A percentile compares a stretch with the other conserved stretches of the same genome.
These are phyloP conservation scores for Symphodus melops DNA, from an alignment of 2,113 vertebrate genomes.

Conservation along the genomic window DNA sequence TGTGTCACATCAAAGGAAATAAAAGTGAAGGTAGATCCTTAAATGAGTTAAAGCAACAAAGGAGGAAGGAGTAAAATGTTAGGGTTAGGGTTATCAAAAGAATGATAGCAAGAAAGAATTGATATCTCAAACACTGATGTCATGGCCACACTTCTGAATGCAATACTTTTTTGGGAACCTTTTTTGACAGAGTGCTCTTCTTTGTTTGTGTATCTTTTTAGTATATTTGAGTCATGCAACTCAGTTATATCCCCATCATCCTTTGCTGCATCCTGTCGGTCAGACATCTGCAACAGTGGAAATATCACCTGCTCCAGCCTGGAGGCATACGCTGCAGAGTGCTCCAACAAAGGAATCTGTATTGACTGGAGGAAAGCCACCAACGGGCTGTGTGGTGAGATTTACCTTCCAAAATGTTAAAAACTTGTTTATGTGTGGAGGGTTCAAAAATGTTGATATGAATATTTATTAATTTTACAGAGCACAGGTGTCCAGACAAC, in stretches of 20 bases:
- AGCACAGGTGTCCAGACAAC: conserved; percentile 79
- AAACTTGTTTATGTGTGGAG: not conserved
- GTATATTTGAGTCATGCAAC: conserved; percentile 85
- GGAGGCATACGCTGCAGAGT: conserved; percentile 88
- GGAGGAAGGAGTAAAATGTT: too few species aligned
- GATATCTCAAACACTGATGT: too few species aligned
- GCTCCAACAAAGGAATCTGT: conserved; percentile 83
- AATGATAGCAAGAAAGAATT: too few species aligned
- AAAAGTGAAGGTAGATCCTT: too few species aligned
- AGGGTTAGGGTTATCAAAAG: too few species aligned
- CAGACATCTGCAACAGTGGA: conserved; percentile 76
- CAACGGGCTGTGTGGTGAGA: conserved; percentile 85
- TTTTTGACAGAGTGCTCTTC: not conserved
- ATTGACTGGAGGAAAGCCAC: conserved; percentile 88
- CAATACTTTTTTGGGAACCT: too few species aligned
- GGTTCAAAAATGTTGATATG: not conserved
- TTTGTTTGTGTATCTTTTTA: conserved; percentile 51
- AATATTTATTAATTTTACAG: conserved; percentile 69
- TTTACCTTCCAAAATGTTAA: not conserved
- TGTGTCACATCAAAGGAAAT: too few species aligned
- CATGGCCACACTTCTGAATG: too few species aligned
- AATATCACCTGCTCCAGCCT: conserved; percentile 82
- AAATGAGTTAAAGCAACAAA: too few species aligned
- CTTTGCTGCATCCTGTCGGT: conserved; percentile 81
- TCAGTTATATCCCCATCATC: conserved; percentile 68